These are phyloP conservation scores for Chaetodon trifasciatus DNA, from an alignment of 2,797 vertebrate genomes.

Conservation along the genomic window DNA sequence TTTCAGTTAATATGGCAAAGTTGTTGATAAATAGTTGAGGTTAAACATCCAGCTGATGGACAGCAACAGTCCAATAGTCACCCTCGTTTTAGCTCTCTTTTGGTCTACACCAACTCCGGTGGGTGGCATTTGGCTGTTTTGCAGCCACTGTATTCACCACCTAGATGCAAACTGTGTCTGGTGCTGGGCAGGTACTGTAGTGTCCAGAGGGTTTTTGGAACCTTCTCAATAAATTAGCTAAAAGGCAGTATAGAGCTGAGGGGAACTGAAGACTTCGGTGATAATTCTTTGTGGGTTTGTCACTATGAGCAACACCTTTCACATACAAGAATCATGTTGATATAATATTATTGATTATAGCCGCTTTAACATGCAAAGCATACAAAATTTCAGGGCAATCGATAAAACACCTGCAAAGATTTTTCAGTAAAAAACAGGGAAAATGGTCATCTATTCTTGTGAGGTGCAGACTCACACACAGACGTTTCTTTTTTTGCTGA, in stretches of 20 bases:
- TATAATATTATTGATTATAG: not conserved
- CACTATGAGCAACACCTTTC: not conserved
- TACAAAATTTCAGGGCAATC: not conserved
- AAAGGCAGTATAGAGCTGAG: not conserved
- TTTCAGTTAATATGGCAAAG: not conserved
- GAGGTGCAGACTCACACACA: not conserved
- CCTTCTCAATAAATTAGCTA: not conserved
- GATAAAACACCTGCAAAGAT: not conserved
- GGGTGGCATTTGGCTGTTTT: not conserved
- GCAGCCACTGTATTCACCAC: not conserved
- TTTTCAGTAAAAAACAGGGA: not conserved
- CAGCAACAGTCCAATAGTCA: not conserved
- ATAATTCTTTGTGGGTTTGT: not conserved
- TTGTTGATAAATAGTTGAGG: not conserved
- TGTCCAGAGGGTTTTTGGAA: not conserved
- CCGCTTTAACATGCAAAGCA: not conserved
- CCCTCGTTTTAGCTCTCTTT: not conserved
- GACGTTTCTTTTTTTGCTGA: not conserved
- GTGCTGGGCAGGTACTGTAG: not conserved
- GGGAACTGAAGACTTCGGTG: not conserved
- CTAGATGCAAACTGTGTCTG: not conserved
- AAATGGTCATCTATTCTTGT: not conserved
- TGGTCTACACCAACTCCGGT: not conserved
- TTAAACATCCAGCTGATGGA: not conserved
- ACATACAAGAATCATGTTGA: not conserved